Percentiles rank a stretch among this genome's conserved stretches.
These are phyloP conservation scores for Clivina fossor DNA, from an alignment of 2,888 invertebrate species.

Conservation along the genomic window DNA sequence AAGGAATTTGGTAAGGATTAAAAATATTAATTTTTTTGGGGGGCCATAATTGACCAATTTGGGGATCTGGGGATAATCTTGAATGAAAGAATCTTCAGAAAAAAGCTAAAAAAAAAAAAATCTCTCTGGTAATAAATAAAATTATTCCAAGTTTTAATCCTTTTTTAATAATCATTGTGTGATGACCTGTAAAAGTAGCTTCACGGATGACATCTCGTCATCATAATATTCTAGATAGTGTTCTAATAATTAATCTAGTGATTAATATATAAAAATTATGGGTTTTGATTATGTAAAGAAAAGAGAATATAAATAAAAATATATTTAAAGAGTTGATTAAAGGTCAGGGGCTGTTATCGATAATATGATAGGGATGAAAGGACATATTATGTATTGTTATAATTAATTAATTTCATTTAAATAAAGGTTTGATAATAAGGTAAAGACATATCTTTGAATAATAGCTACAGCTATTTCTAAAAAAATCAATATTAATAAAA, in stretches of 20 bases:
- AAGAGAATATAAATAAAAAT: too few relatives aligned
- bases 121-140: slow-evolving; percentile 71
- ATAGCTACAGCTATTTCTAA: slow-evolving; percentile 64
- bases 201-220: slow-evolving; percentile 71
- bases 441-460: slow-evolving; percentile 69
- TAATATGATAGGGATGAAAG: slow-evolving; percentile 68
- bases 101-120: slow-evolving; percentile 65
- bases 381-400: slow-evolving; percentile 59
- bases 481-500: slow-evolving; percentile 56
- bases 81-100: slow-evolving; percentile 62
- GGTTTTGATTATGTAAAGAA: too few relatives aligned
- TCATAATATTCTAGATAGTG: slow-evolving; percentile 65
- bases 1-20: slow-evolving; percentile 66
- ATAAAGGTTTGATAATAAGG: slow-evolving; percentile 66
- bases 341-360: slow-evolving; percentile 66
- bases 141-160: slow-evolving; percentile 71
- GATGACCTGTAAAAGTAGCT: slow-evolving; percentile 66
- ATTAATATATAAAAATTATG: slow-evolving; percentile 57
- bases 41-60: slow-evolving; percentile 62
- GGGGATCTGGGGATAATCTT: slow-evolving; percentile 55
- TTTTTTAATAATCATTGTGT: slow-evolving; percentile 60
- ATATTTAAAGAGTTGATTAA: slow-evolving; percentile 61
- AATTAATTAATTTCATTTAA: slow-evolving; percentile 66
- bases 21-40: slow-evolving; percentile 61
- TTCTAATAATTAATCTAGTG: slow-evolving; percentile 54